Conservation (phyloP, 1,140 invertebrate genomes). For the Antheraea pernyi region DNA sequence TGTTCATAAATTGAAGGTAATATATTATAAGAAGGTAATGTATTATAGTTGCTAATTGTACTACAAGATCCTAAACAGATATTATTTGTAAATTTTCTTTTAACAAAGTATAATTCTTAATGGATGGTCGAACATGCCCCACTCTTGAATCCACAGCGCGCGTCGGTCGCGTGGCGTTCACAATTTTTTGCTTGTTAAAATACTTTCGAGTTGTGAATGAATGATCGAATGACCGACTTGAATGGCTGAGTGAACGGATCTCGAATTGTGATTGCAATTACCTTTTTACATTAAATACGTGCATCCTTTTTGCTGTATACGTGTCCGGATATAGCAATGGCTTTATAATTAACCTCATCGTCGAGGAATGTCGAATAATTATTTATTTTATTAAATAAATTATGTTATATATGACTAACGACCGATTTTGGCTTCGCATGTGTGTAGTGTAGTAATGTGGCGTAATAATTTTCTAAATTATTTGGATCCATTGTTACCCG, state of each 20-base stretch:
- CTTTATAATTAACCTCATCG: background rate
- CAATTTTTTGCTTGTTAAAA: constrained; percentile 33
- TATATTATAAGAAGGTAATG: no score
- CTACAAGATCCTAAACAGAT: no score
- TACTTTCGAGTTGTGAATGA: constrained; percentile 22
- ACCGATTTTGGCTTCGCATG: no score
- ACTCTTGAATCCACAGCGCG: background rate
- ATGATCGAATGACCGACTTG: constrained; percentile 20
- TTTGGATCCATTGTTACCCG: no score
- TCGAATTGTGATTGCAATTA: constrained; percentile 14
- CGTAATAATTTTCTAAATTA: no score
- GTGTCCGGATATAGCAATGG: background rate
- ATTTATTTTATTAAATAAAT: background rate
- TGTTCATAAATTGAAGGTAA: no score
- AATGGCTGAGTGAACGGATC: constrained; percentile 10
- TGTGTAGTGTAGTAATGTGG: no score
- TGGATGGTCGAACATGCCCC: background rate
- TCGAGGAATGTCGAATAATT: background rate
- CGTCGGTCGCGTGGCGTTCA: constrained; percentile 17
- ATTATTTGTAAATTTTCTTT: background rate
- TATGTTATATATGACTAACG: background rate
- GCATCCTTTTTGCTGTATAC: background rate
- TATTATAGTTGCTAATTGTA: no score
- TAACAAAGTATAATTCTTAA: background rate
- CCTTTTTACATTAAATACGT: constrained; percentile 4